phyloP scores from a whole-genome alignment of 2,113 vertebrate genomes.

The Rhinopithecus roxellana region DNA sequence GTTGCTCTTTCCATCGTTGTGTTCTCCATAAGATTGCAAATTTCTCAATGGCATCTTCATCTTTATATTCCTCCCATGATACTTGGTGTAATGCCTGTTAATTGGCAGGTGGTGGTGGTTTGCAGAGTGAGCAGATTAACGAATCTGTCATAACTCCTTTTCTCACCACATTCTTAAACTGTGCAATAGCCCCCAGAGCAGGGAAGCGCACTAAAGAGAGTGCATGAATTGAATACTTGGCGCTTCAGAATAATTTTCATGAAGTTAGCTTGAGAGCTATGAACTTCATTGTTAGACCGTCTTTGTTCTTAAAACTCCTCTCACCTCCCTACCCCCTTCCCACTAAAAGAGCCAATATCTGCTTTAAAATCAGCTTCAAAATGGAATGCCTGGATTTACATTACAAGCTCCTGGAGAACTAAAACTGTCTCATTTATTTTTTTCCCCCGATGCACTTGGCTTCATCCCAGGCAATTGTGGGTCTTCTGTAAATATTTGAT shows the following conservation, averaged over 20 bases:
- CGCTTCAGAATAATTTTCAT: neutral
- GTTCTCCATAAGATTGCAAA: neutral
- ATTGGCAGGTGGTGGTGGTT: neutral
- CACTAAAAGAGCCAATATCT: neutral
- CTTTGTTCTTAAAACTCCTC: constrained; percentile 9
- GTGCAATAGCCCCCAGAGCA: neutral
- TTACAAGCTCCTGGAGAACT: neutral
- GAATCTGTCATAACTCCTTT: neutral
- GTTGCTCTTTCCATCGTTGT: neutral
- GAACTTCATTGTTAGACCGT: neutral
- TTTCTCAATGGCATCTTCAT: neutral
- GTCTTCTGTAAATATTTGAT: constrained; percentile 38
- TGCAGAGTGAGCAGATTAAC: neutral
- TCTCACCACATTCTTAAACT: neutral
- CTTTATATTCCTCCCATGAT: neutral
- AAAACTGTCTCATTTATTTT: neutral
- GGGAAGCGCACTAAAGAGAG: neutral
- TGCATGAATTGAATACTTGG: neutral
- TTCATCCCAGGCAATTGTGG: neutral
- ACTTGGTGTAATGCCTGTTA: neutral
- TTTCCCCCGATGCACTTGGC: neutral
- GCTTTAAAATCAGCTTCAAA: neutral
- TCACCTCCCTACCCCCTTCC: neutral
- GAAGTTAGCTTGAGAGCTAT: neutral
- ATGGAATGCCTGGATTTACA: neutral